Base-by-base conservation (phyloP, 1,140 invertebrate species). In the Forficula auricularia region DNA sequence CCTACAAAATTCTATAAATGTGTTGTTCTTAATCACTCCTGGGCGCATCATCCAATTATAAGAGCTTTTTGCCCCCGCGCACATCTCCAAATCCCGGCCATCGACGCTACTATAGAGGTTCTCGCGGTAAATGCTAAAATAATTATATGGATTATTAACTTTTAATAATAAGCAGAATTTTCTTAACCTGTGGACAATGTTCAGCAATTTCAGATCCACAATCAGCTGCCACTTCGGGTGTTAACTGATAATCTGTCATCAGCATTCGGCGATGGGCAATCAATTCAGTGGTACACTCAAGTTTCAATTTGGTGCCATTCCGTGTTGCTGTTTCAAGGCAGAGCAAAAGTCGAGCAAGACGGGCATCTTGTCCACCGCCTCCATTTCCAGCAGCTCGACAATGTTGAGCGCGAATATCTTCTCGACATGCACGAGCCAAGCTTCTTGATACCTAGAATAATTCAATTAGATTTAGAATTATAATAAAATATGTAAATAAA, bases 171-270 rank as follows among this genome's bases (percentile, higher is more conserved):
- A n/a, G n/a, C n/a, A n/a, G n/a, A n/a, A n/a, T n/a, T n/a, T n/a
- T n/a, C n/a, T n/a, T n/a, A n/a, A 27, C 22, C 22, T 27, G 22
- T 27, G 22, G 4, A 10, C 22, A 27, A 27, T 27, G 22, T 6
- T 27, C 22, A 4, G 4, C 4, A 27, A 27, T 27, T 27, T 27
- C 22, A 27, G 22, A 4, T 6, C 22, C 22, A 65, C 94, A 98
- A 27, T 75, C 73, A 49, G 77, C 73, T 35, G 97, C 84, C 40
- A 98, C 72, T 62, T 96, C 89, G 3, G 91, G 91, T 12, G 81
- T 88, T 3, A 96, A 62, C 50, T 83, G 73, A 58, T 84, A 97
- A 63, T 98, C 90, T 54, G 89, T 78, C 77, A 98, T 79, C 7
- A 98, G 63, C 57, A 86, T 79, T 61, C 80, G 78, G 8, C 92